These are phyloP conservation scores for Glareola pratincola DNA, from an alignment of 2,113 vertebrate genomes.

Conservation along the genomic window DNA sequence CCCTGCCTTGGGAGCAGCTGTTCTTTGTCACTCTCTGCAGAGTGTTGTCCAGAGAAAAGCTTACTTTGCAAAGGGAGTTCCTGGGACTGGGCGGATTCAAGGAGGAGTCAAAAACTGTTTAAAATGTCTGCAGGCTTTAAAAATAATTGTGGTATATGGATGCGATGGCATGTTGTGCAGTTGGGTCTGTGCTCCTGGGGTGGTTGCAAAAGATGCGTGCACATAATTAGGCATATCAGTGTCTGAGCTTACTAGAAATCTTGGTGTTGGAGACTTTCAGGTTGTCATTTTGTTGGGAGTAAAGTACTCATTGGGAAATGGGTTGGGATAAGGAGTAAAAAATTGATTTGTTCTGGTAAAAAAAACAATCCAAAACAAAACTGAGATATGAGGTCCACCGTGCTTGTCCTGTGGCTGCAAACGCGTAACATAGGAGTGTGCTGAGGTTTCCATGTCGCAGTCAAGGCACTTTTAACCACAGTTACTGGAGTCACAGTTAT, in stretches of 20 bases:
- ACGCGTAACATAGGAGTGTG: background rate
- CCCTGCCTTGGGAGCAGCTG: conserved; percentile 15
- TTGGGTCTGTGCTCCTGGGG: background rate
- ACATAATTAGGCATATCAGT: background rate
- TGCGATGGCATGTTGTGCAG: background rate
- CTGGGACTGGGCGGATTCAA: background rate
- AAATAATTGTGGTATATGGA: background rate
- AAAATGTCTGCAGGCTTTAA: background rate
- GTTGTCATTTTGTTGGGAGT: background rate
- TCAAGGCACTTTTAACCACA: background rate
- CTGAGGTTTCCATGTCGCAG: background rate
- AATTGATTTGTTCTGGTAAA: background rate
- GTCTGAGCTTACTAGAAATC: background rate
- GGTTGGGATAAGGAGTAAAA: background rate
- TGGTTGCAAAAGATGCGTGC: accelerated
- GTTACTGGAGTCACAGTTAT: background rate
- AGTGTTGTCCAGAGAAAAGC: background rate
- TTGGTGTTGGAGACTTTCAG: background rate
- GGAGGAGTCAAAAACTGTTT: background rate
- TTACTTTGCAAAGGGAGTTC: background rate
- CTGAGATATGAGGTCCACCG: background rate
- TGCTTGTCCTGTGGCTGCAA: background rate
- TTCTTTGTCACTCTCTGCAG: background rate
- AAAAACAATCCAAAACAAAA: background rate
- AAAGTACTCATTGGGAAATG: background rate